Conservation (phyloP, 2,113 vertebrate genomes). For the Toxotes chatareus region DNA sequence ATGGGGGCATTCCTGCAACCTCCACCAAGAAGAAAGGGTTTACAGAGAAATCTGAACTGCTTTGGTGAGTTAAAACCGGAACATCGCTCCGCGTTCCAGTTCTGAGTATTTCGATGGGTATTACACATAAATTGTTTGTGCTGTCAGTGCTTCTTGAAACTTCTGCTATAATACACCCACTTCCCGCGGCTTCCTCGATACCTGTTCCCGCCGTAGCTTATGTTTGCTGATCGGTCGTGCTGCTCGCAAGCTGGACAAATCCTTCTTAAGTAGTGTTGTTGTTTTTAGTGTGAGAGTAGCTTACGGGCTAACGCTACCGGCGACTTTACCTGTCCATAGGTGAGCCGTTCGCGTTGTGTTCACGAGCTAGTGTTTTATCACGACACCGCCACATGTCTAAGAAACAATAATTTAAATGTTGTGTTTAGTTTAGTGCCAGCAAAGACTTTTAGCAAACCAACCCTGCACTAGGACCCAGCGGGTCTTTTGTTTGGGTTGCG, state of each 20-base stretch:
- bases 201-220: background rate
- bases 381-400: background rate
- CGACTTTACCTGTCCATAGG: background rate
- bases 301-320: background rate
- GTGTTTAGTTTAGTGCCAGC: constrained; percentile 6
- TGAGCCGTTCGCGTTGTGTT: background rate
- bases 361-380: background rate
- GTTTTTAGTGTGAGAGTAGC: background rate
- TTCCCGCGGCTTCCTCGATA: no score
- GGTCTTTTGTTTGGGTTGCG: constrained; percentile 88
- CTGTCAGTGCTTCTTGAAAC: background rate
- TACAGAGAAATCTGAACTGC: background rate
- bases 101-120: background rate
- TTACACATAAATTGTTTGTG: background rate
- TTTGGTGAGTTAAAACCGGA: background rate
- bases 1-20: background rate
- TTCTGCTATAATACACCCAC: background rate
- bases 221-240: background rate
- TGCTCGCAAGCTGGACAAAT: constrained; percentile 22
- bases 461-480: constrained; percentile 89
- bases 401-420: background rate
- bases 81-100: background rate
- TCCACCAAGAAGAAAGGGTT: background rate
- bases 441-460: constrained; percentile 29
- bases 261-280: background rate